Base-by-base conservation (phyloP, 2,888 invertebrate species). In the Incurvaria masculella region DNA sequence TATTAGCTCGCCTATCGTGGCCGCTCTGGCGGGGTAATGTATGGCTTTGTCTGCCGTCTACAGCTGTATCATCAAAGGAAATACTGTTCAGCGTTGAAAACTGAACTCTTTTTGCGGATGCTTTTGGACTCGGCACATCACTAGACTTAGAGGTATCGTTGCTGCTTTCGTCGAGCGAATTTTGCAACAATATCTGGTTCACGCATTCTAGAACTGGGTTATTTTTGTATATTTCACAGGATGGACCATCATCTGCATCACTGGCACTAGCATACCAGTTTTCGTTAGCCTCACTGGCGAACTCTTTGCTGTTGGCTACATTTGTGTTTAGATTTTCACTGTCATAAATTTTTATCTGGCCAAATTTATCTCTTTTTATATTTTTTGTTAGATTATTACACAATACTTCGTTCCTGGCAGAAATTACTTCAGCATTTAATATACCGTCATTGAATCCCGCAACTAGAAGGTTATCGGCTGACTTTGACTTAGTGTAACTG, bases 131-230 rank as follows among this genome's bases (percentile, higher is more conserved):
- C 17, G 74, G 73, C 42, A 73, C 59, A 62, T 79, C 74, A 55
- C 78, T 76, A 39, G 72, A 73, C 56, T 75, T 73, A 8, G 76
- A 74, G 56, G 70, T 73, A 52, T 78, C 78, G 56, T 74, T 75
- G 52, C 75, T 76, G 56, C 78, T 80, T 50, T 79, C 84, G 52
- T 84, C 84, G 64, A 84, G 74, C 18, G 83, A 83, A 63, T 91
- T 91, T 57, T 90, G 87, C 23, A 92, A 68, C 38, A 92, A 70
- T 57, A 92, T 92, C 69, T 89, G 91, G 72, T 91, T 91, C 54
- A 92, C 91, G 61, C 91, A 91, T 66, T 92, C 91, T 45, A 92
- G 68, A 6, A 92, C 91, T 1, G 91, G 91, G 69, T 91, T 92
- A 56, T 91, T 89, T 64, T 87, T 84, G 56, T 87, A 87, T 56